Conservation (phyloP, 2,797 vertebrate species). For the Sebastes wilsoni region DNA sequence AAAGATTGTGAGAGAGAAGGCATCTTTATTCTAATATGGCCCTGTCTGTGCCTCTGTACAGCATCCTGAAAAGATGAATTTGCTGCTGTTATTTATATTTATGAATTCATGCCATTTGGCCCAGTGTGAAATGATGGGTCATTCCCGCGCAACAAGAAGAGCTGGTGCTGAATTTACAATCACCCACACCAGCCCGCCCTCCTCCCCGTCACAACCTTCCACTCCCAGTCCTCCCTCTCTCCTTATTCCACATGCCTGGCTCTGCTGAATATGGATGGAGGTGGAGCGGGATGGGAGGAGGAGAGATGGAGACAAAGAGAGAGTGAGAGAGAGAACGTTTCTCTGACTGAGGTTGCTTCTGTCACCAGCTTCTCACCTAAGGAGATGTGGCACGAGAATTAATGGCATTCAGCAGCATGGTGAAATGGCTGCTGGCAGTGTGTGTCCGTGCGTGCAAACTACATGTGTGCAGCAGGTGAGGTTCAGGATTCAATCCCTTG, state of each 20-base stretch:
- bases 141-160: constrained; percentile 86
- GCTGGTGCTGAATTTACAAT: constrained; percentile 87
- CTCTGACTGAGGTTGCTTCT: constrained; percentile 76
- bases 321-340: constrained; percentile 9
- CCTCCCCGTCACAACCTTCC: constrained; percentile 21
- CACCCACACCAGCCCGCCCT: constrained; percentile 45
- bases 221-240: constrained; percentile 39
- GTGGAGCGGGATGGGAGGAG: constrained; percentile 19
- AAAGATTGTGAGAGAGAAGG: constrained; percentile 58
- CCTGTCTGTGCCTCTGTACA: constrained; percentile 63
- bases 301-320: constrained; percentile 29
- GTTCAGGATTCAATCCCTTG: constrained; percentile 33
- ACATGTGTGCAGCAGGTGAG: constrained; percentile 50
- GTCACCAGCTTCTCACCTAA: constrained; percentile 79
- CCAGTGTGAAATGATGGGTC: constrained; percentile 87
- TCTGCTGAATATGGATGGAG: constrained; percentile 84
- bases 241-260: constrained; percentile 72
- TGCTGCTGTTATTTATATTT: constrained; percentile 87
- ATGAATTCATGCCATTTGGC: constrained; percentile 88
- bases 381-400: constrained; percentile 70
- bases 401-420: constrained; percentile 67
- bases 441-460: constrained; percentile 26
- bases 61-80: constrained; percentile 79
- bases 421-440: constrained; percentile 66
- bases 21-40: constrained; percentile 77